Evolutionary conservation across 2,888 invertebrate genomes (phyloP).

Genomic region (Callimorpha dominula): DNA sequence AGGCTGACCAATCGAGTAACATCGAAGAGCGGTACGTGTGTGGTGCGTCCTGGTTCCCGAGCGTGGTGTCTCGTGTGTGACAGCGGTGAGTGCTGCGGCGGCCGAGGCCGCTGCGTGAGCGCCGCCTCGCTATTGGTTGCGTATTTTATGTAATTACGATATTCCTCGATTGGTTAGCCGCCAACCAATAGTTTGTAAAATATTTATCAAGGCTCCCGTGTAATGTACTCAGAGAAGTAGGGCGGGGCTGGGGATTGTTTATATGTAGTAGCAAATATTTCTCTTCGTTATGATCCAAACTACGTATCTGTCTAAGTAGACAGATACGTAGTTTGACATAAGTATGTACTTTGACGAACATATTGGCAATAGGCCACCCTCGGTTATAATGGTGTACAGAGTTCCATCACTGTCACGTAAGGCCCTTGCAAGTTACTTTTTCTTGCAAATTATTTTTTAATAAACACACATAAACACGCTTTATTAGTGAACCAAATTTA

Average conservation of each 20-base stretch:
- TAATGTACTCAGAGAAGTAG: not conserved
- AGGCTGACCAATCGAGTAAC: constrained; percentile 6
- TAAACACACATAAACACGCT: no score
- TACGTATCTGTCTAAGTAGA: not conserved
- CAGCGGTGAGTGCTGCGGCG: not conserved
- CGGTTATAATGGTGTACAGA: not conserved
- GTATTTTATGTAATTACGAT: constrained; percentile 27
- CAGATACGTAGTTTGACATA: not conserved
- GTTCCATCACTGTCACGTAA: not conserved
- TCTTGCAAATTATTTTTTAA: no score
- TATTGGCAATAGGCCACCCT: no score
- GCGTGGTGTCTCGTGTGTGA: constrained; percentile 13
- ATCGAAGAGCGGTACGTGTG: not conserved
- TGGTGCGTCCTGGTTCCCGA: not conserved
- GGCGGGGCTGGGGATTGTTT: constrained; percentile 9
- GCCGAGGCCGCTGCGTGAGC: constrained; percentile 14
- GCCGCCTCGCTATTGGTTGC: constrained; percentile 31
- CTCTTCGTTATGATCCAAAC: not conserved
- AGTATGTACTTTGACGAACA: no score
- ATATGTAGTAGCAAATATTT: not conserved
- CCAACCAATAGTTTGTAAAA: constrained; percentile 42
- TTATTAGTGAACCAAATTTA: no score
- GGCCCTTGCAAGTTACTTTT: not conserved
- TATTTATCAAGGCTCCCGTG: constrained; percentile 19
- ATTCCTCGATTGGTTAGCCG: constrained; percentile 43